Conservation (phyloP, 2,113 vertebrate species). For the Urocitellus parryii region DNA sequence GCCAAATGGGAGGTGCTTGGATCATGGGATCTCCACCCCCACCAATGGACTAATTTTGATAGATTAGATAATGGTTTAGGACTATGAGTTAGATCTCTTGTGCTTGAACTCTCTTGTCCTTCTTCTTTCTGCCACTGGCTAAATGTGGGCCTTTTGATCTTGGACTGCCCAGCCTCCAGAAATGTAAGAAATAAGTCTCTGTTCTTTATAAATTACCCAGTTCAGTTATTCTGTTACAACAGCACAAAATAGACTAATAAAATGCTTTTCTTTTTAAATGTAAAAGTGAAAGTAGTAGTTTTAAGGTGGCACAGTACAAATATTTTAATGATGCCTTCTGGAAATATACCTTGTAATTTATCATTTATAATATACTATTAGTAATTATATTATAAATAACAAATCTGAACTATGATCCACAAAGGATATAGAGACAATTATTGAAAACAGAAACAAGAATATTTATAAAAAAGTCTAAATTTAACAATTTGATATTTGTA, state of each 20-base stretch:
- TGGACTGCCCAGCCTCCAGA: background rate
- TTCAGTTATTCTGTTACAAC: background rate
- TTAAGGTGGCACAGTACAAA: background rate
- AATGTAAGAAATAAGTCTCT: background rate
- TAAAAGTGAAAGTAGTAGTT: background rate
- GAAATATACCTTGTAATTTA: background rate
- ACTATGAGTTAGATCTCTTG: background rate
- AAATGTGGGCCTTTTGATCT: background rate
- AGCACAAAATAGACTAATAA: background rate
- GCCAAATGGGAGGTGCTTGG: background rate
- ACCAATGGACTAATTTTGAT: background rate
- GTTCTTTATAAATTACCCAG: background rate
- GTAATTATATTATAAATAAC: background rate
- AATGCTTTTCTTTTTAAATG: background rate
- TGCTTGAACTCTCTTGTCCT: background rate
- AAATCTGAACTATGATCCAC: background rate
- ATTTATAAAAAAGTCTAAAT: background rate
- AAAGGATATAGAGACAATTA: background rate
- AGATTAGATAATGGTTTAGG: background rate
- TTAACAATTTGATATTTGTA: background rate
- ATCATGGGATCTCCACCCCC: background rate
- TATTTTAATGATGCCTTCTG: background rate
- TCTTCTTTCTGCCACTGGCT: background rate
- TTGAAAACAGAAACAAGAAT: background rate
- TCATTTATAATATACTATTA: background rate